Evolutionary conservation across 2,888 invertebrate genomes (phyloP).

Genomic region (Neoaliturus tenellus): DNA sequence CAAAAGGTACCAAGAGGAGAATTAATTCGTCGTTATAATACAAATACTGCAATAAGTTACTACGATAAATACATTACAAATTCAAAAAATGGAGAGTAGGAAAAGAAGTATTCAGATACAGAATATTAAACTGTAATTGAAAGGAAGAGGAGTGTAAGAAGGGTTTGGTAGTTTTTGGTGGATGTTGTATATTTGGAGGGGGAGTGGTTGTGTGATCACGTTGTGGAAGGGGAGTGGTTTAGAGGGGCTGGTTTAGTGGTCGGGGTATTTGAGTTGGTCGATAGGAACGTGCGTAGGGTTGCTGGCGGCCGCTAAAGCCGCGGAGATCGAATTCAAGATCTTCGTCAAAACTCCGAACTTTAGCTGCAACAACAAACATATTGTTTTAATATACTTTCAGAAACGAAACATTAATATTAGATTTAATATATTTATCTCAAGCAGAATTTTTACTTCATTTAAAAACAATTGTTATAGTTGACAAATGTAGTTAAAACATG

Average conservation of each 20-base stretch:
- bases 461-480: too few relatives aligned
- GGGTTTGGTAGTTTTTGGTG: background rate
- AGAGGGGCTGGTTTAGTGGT: slow-evolving; percentile 1
- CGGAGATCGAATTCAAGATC: slow-evolving; percentile 63
- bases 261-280: slow-evolving; percentile 62
- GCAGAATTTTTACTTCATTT: too few relatives aligned
- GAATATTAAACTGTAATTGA: too few relatives aligned
- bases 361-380: slow-evolving; percentile 58
- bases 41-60: slow-evolving; percentile 18
- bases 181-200: too few relatives aligned
- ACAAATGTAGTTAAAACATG: too few relatives aligned
- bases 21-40: background rate
- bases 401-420: too few relatives aligned
- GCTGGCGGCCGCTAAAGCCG: slow-evolving; percentile 62
- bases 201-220: background rate
- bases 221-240: too few relatives aligned
- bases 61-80: slow-evolving; percentile 17
- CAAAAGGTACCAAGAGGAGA: background rate
- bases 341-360: slow-evolving; percentile 65
- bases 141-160: background rate
- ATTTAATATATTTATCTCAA: too few relatives aligned
- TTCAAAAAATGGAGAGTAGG: background rate
- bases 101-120: background rate
- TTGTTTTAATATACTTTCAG: too few relatives aligned
- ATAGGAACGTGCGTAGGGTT: slow-evolving; percentile 56